Conservation (phyloP, 2,888 invertebrate species). For the Epinotia nisella region DNA sequence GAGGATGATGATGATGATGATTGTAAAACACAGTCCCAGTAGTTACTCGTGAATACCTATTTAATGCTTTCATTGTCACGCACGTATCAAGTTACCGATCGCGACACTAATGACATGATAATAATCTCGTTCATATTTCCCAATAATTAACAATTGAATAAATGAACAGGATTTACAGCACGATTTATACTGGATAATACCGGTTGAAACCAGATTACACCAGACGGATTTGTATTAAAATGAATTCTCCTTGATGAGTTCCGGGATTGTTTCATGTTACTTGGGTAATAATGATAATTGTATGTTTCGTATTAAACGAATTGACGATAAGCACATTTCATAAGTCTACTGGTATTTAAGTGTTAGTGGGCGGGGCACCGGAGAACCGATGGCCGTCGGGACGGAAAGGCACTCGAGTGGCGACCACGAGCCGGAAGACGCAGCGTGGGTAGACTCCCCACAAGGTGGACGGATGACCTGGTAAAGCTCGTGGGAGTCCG, state of each 20-base stretch:
- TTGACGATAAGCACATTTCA: too few species aligned
- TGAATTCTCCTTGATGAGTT: slow-evolving; percentile 15
- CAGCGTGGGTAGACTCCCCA: too few species aligned
- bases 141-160: slow-evolving; percentile 12
- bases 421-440: too few species aligned
- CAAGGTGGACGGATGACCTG: too few species aligned
- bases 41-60: not conserved
- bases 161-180: slow-evolving; percentile 16
- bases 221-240: slow-evolving; percentile 6
- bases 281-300: not conserved
- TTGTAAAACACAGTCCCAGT: too few species aligned
- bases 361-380: too few species aligned
- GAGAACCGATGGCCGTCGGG: too few species aligned
- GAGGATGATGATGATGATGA: too few species aligned
- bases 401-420: too few species aligned
- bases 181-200: slow-evolving; percentile 10
- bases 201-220: slow-evolving; percentile 7
- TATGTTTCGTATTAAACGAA: not conserved
- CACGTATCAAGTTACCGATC: not conserved
- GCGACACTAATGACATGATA: slow-evolving; percentile 10
- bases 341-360: too few species aligned
- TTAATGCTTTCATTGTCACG: not conserved
- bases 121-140: slow-evolving; percentile 13
- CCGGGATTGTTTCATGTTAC: slow-evolving; percentile 7
- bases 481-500: too few species aligned